A percentile compares a stretch with the other conserved stretches of the same genome.
phyloP scores from a whole-genome alignment of 1,140 invertebrate species.

The Drosophila mayri region DNA sequence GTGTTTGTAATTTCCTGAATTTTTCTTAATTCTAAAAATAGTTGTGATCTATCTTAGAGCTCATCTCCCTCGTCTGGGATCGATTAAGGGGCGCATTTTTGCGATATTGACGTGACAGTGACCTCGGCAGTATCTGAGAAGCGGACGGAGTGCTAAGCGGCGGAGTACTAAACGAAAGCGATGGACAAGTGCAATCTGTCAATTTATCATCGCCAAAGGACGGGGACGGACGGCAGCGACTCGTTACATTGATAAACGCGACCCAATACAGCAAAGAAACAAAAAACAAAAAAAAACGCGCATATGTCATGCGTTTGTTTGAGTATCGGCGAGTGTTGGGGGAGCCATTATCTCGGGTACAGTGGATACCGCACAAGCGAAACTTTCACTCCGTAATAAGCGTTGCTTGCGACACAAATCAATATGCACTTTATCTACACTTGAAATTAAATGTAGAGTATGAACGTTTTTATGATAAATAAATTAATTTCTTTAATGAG shows the following conservation, averaged over 20 bases:
- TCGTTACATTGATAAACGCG: constrained; percentile 49
- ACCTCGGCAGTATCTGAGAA: constrained; percentile 25
- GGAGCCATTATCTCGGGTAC: constrained; percentile 43
- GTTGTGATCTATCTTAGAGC: background rate
- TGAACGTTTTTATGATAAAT: too few relatives aligned
- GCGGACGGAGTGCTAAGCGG: constrained; percentile 13
- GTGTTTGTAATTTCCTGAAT: background rate
- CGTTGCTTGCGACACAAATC: constrained; percentile 7
- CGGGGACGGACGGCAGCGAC: constrained; percentile 10
- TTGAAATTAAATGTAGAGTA: background rate
- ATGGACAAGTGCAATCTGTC: constrained; percentile 45
- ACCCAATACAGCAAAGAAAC: constrained; percentile 24
- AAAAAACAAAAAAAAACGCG: constrained; percentile 1
- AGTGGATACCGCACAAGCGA: constrained; percentile 31
- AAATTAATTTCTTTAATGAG: too few relatives aligned
- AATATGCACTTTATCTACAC: constrained; percentile 28
- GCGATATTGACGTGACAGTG: constrained; percentile 31
- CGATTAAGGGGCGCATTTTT: constrained; percentile 11
- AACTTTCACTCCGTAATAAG: constrained; percentile 22
- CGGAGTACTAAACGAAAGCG: constrained; percentile 33
- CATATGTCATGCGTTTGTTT: constrained; percentile 26
- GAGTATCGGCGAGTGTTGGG: constrained; percentile 21
- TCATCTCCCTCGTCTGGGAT: constrained; percentile 11
- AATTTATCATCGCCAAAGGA: constrained; percentile 53
- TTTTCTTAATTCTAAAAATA: background rate